These are phyloP conservation scores for Hippolais icterina DNA, from an alignment of 2,113 vertebrate genomes.

Conservation along the genomic window DNA sequence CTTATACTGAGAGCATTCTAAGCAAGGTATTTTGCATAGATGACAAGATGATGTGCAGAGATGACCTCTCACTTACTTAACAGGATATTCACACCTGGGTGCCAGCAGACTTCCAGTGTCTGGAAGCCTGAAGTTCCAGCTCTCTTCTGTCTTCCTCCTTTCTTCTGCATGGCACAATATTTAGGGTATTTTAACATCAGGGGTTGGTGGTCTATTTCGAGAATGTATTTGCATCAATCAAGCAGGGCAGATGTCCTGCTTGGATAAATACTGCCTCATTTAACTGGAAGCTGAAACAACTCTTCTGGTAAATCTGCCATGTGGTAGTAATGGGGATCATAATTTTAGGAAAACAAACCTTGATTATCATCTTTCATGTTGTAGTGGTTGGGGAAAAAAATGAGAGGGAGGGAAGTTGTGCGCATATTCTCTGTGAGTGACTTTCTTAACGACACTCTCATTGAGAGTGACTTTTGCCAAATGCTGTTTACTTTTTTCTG, in stretches of 20 bases:
- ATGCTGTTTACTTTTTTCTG: constrained; percentile 36
- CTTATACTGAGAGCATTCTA: background rate
- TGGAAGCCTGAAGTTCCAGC: background rate
- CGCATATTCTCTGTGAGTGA: background rate
- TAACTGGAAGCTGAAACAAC: background rate
- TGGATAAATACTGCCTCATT: background rate
- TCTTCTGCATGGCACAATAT: background rate
- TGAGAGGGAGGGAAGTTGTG: background rate
- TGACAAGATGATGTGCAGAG: background rate
- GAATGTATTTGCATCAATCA: background rate
- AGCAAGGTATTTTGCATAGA: background rate
- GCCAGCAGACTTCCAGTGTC: background rate
- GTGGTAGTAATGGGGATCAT: background rate
- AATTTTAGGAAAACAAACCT: constrained; percentile 18
- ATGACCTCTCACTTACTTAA: background rate
- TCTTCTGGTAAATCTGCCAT: constrained; percentile 7
- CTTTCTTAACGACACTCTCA: constrained; percentile 5
- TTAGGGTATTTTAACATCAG: background rate
- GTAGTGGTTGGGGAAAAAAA: background rate
- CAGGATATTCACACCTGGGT: background rate
- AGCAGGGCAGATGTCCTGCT: background rate
- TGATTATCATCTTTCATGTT: background rate
- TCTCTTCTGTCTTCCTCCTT: background rate
- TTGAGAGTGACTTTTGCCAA: constrained; percentile 48
- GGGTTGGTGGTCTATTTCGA: background rate